Evolutionary conservation across 2,113 vertebrate genomes (phyloP).

Genomic region (Zootoca vivipara): DNA sequence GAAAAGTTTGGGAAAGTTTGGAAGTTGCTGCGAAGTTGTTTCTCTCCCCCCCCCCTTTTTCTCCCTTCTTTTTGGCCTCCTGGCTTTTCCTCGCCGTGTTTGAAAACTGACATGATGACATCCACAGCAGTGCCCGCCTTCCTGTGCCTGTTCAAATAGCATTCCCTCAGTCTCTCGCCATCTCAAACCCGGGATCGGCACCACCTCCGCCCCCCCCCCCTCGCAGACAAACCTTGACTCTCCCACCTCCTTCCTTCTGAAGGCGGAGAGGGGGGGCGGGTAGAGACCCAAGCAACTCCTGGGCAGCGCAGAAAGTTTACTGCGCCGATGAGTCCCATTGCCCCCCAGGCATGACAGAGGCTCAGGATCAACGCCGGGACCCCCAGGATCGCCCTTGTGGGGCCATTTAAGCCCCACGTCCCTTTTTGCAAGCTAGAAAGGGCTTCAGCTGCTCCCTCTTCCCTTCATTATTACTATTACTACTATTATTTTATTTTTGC

Average conservation of each 20-base stretch:
- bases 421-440: constrained; percentile 18
- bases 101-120: constrained; percentile 40
- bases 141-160: constrained; percentile 40
- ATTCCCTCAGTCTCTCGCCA: constrained; percentile 11
- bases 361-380: constrained; percentile 12
- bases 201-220: neutral
- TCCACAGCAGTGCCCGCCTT: constrained; percentile 48
- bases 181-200: neutral
- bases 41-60: neutral
- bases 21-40: constrained; percentile 10
- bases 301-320: neutral
- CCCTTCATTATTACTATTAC: neutral
- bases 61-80: neutral
- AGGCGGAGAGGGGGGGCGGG: neutral
- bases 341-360: constrained; percentile 59
- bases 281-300: neutral
- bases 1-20: constrained; percentile 40
- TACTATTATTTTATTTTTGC: neutral
- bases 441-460: constrained; percentile 1
- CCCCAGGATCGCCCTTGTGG: constrained; percentile 18
- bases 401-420: neutral
- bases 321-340: constrained; percentile 5
- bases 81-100: constrained; percentile 14
- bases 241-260: neutral
- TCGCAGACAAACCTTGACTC: neutral